These are phyloP conservation scores for Typhlichthys subterraneus DNA, from an alignment of 2,797 vertebrate species.

Conservation along the genomic window DNA sequence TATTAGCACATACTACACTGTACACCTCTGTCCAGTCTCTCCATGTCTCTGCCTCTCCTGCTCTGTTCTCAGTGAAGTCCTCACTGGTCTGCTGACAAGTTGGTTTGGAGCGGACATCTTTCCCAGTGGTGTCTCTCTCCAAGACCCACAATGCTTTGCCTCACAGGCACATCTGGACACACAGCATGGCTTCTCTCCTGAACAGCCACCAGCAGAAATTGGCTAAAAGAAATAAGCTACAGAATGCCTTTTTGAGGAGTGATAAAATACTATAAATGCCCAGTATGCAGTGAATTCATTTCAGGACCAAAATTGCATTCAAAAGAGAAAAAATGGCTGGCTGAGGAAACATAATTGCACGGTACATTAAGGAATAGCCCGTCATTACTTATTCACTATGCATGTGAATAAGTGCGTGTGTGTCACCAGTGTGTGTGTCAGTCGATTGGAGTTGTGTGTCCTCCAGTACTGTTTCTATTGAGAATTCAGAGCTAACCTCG, in stretches of 20 bases:
- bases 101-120: slow-evolving; percentile 54
- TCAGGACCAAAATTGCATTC: slow-evolving; percentile 35
- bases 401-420: background rate
- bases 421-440: slow-evolving; percentile 35
- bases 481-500: no score
- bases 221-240: slow-evolving; percentile 25
- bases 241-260: slow-evolving; percentile 15
- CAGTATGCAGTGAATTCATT: slow-evolving; percentile 41
- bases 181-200: slow-evolving; percentile 23
- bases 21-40: slow-evolving; percentile 12
- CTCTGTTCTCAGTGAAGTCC: slow-evolving; percentile 7
- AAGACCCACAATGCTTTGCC: slow-evolving; percentile 25
- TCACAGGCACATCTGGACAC: slow-evolving; percentile 5
- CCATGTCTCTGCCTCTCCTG: slow-evolving; percentile 12
- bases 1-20: background rate
- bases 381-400: slow-evolving; percentile 36
- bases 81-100: slow-evolving; percentile 39
- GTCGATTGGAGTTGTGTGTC: slow-evolving; percentile 62
- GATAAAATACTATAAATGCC: slow-evolving; percentile 39
- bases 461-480: slow-evolving; percentile 45
- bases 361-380: slow-evolving; percentile 36
- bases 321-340: slow-evolving; percentile 50
- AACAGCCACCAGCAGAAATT: slow-evolving; percentile 20
- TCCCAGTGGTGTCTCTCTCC: slow-evolving; percentile 35
- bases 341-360: slow-evolving; percentile 40